These are phyloP conservation scores for Lasioglossum zephyrum DNA, from an alignment of 2,888 invertebrate genomes.

Conservation along the genomic window DNA sequence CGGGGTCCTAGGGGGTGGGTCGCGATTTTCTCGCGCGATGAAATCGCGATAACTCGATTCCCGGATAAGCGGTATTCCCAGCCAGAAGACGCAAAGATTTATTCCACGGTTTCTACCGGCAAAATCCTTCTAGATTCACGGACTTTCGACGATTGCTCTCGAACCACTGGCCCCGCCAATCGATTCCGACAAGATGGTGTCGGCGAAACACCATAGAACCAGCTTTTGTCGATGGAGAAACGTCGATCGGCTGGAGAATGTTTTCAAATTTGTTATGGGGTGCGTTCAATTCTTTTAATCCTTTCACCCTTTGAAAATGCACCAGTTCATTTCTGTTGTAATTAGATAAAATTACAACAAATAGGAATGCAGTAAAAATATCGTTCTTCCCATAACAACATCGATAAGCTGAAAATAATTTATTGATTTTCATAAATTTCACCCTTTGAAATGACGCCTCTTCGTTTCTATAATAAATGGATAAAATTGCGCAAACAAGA, in stretches of 20 bases:
- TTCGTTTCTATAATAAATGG: background rate
- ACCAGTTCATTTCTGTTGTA: background rate
- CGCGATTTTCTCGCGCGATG: constrained; percentile 16
- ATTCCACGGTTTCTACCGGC: constrained; percentile 22
- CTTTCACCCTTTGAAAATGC: background rate
- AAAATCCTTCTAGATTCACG: constrained; percentile 31
- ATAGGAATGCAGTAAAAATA: background rate
- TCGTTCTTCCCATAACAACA: background rate
- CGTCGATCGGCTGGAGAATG: background rate
- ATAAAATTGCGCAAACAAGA: background rate
- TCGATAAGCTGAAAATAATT: background rate
- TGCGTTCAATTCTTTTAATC: background rate
- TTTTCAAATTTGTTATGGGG: background rate
- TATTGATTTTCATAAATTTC: background rate
- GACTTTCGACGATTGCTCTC: constrained; percentile 38
- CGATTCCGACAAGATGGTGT: constrained; percentile 7
- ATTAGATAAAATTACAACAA: background rate
- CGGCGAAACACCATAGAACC: background rate
- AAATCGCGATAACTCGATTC: constrained; percentile 20
- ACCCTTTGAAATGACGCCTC: background rate
- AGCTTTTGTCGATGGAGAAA: background rate
- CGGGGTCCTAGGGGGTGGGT: background rate
- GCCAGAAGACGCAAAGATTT: constrained; percentile 37
- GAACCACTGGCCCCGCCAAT: constrained; percentile 22
- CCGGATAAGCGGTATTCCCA: constrained; percentile 18